A percentile compares a stretch with the other conserved stretches of the same genome.
phyloP scores from a whole-genome alignment of 2,113 vertebrate species.

The Myanophis thanlyinensis region DNA sequence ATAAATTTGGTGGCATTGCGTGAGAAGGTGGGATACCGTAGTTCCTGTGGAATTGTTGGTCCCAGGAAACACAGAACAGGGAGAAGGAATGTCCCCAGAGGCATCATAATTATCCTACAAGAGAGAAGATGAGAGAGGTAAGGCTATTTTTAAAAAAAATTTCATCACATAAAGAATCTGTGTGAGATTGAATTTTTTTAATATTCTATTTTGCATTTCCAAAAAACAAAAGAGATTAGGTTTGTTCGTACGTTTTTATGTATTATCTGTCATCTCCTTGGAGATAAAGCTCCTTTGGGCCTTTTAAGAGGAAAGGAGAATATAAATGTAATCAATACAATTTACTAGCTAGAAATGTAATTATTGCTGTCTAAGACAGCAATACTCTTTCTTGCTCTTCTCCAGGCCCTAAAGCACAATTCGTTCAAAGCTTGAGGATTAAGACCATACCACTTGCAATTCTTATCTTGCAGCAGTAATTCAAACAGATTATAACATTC shows the following conservation, averaged over 20 bases:
- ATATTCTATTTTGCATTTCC: neutral
- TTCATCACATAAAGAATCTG: neutral
- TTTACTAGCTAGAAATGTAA: neutral
- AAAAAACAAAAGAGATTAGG: neutral
- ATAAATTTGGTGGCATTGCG: constrained; percentile 82
- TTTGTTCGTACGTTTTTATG: neutral
- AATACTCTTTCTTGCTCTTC: too few relatives aligned
- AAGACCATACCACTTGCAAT: neutral
- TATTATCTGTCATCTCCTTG: neutral
- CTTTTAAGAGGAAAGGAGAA: neutral
- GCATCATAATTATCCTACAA: constrained; percentile 88
- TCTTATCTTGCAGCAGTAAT: neutral
- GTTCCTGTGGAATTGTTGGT: constrained; percentile 53
- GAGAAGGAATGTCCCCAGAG: constrained; percentile 79
- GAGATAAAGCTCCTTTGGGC: neutral
- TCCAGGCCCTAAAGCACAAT: neutral
- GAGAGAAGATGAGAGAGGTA: constrained; percentile 29
- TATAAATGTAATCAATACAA: constrained; percentile 1
- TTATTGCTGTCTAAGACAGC: too few relatives aligned
- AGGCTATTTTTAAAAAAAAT: neutral
- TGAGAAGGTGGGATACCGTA: constrained; percentile 73
- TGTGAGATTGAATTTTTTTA: neutral
- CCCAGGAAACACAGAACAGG: constrained; percentile 71
- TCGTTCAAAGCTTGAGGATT: neutral
- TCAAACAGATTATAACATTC: neutral